These are phyloP conservation scores for Drosophila orena DNA, from an alignment of 1,140 invertebrate genomes.

Conservation along the genomic window DNA sequence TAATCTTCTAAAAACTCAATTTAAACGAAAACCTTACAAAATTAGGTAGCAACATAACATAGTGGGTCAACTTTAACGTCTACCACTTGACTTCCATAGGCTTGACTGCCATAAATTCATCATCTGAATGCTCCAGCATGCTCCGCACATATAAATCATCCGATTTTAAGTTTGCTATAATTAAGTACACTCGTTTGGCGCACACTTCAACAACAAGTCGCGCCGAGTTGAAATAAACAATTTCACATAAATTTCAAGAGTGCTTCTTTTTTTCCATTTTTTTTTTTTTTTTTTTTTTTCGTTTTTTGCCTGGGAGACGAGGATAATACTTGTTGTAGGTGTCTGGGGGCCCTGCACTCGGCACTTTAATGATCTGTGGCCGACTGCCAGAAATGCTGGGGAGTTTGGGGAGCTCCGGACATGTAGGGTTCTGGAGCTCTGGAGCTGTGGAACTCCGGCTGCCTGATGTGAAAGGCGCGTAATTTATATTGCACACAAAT, in stretches of 20 bases:
- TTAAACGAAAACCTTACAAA: background rate
- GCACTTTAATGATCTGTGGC: slow-evolving; percentile 65
- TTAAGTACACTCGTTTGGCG: slow-evolving; percentile 70
- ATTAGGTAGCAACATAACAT: background rate
- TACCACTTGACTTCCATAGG: slow-evolving; percentile 10
- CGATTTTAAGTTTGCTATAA: slow-evolving; percentile 64
- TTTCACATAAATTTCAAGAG: slow-evolving; percentile 49
- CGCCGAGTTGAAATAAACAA: slow-evolving; percentile 33
- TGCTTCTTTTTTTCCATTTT: background rate
- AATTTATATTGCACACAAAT: slow-evolving; percentile 77
- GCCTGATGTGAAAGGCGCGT: slow-evolving; percentile 45
- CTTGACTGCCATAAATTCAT: slow-evolving; percentile 55
- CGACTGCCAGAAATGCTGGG: slow-evolving; percentile 24
- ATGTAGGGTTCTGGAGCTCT: background rate
- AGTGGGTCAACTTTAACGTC: slow-evolving; percentile 12
- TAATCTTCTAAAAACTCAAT: no score
- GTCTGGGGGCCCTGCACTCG: slow-evolving; percentile 57
- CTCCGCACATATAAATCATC: slow-evolving; percentile 64
- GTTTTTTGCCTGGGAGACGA: background rate
- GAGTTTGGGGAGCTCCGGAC: slow-evolving; percentile 13
- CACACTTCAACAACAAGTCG: slow-evolving; percentile 45
- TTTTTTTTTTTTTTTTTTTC: background rate
- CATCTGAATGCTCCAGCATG: slow-evolving; percentile 29
- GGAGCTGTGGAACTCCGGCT: slow-evolving; percentile 16
- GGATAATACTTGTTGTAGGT: slow-evolving; percentile 18